A percentile compares a stretch with the other conserved stretches of the same genome.
Conservation (phyloP, 2,797 vertebrate genomes). For the Vipera latastei region DNA sequence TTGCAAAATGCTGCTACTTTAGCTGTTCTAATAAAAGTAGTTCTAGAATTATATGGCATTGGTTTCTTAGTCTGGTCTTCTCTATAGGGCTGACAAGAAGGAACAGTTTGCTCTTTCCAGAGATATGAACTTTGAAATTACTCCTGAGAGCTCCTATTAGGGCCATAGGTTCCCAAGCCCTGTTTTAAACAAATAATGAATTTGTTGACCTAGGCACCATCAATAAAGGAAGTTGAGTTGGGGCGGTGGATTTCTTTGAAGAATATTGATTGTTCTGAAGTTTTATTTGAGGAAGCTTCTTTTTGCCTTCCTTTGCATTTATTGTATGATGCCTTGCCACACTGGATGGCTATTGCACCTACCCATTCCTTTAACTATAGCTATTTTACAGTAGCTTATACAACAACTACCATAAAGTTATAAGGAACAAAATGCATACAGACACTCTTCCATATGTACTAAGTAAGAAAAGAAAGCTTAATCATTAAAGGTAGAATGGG, state of each 20-base stretch:
- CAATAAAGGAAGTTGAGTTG: not conserved
- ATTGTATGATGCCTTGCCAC: not conserved
- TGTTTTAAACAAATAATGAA: not conserved
- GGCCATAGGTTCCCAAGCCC: not conserved
- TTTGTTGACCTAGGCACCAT: not conserved
- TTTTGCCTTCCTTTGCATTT: not conserved
- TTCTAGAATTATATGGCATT: too few relatives aligned
- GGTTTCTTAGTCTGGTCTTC: too few relatives aligned
- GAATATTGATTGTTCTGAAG: not conserved
- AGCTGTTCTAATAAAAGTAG: too few relatives aligned
- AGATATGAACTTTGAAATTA: too few relatives aligned
- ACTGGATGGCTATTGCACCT: not conserved
- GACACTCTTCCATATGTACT: not conserved
- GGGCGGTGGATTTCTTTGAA: not conserved
- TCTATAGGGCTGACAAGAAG: too few relatives aligned
- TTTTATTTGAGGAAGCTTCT: not conserved
- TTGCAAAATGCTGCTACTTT: too few relatives aligned
- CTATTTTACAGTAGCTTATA: not conserved
- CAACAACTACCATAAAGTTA: not conserved
- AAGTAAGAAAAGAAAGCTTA: too few relatives aligned
- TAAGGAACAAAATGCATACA: not conserved
- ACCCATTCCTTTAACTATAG: not conserved
- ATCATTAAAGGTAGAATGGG: not conserved
- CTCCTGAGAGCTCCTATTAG: too few relatives aligned
- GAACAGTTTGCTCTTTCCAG: too few relatives aligned